Evolutionary conservation across 2,888 invertebrate genomes (phyloP), one percentile per base, ranked within the genome.

Genomic region (Apodemia mormo): DNA sequence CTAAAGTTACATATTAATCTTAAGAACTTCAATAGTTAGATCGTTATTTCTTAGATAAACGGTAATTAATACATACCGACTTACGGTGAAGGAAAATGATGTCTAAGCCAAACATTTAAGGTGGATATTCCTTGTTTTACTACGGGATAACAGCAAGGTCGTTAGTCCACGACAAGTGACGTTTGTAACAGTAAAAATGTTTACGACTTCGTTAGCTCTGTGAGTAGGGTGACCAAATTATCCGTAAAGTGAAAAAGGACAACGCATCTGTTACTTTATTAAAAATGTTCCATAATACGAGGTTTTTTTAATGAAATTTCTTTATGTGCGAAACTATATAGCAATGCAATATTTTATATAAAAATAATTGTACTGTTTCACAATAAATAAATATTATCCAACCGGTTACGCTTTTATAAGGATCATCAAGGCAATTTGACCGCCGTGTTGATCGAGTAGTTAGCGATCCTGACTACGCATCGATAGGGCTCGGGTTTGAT

Each of bases 131-230:
- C 14, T 64, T 14, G 37, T 64, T 8, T 12, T n/a, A 22, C 10
- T 33, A 33, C 6, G 64, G 64, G 37, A 33, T 64, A 64, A 64
- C 64, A 14, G 14, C 37, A 64, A 64, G 33, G 64, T 64, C 64
- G 66, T 54, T 61, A 67, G 70, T 69, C 61, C 45, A 33, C 58
- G 68, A 61, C 67, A 68, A 68, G 69, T 66, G 68, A 70, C 70
- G 71, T 72, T 72, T 65, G 45, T 58, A 71, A 70, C 61, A 56
- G 73, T 75, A 74, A 74, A 75, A 74, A 74, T 68, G 65, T 75
- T 74, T 74, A 75, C 68, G 71, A 74, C 71, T 65, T 67, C 70
- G 71, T 69, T 72, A 73, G 73, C 72, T 70, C 71, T 69, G 64
- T 52, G 65, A 40, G 37, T 64, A 37, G 61, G 33, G 61, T 64